Percentiles rank a stretch among this genome's conserved stretches.
Conservation (phyloP, 2,113 vertebrate genomes). For the Heterocephalus glaber region DNA sequence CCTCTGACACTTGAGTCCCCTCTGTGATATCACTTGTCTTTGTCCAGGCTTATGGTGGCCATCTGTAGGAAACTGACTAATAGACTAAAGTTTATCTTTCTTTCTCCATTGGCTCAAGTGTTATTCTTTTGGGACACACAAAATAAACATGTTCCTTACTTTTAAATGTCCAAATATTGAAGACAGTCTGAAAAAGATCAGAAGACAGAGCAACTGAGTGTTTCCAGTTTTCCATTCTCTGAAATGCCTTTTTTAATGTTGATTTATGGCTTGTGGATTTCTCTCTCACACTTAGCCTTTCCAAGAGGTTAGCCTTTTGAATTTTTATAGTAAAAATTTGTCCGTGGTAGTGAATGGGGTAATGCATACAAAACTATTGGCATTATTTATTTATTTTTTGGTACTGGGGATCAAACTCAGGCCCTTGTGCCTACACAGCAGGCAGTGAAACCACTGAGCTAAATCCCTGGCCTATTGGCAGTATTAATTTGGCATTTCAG, state of each 20-base stretch:
- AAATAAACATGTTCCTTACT: background rate
- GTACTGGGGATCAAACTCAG: no score
- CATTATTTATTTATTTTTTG: no score
- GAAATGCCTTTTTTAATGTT: background rate
- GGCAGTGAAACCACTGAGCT: no score
- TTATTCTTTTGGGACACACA: background rate
- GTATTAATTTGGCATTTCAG: background rate
- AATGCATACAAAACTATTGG: background rate
- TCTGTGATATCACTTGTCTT: background rate
- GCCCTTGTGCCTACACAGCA: no score
- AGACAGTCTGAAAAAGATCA: background rate
- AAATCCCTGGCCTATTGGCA: no score
- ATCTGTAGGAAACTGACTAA: background rate
- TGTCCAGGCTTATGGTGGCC: background rate
- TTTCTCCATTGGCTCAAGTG: background rate
- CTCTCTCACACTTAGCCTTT: background rate
- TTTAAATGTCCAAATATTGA: background rate
- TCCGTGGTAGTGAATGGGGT: background rate
- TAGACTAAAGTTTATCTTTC: background rate
- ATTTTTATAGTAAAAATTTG: background rate
- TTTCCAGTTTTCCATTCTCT: background rate
- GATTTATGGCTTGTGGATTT: background rate
- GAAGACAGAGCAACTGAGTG: background rate
- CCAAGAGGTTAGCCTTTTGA: background rate
- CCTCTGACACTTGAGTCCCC: background rate